Conservation (phyloP, 1,140 invertebrate species). For the Caerostris extrusa region DNA sequence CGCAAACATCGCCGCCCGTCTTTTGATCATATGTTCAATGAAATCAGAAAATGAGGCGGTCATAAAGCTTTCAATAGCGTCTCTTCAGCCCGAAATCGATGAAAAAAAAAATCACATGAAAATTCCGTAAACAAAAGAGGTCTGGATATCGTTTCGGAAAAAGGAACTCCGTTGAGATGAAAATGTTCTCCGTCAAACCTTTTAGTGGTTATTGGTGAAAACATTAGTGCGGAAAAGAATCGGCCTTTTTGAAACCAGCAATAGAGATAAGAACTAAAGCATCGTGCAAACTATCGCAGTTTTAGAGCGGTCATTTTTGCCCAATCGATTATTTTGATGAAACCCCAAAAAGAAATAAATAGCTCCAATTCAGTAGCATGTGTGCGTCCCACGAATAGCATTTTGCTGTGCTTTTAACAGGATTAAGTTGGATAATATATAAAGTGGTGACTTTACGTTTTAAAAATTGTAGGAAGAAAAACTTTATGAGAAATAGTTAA, state of each 20-base stretch:
- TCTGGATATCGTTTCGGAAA: neutral
- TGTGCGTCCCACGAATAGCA: neutral
- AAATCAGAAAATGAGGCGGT: slow-evolving; percentile 5
- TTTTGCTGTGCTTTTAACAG: neutral
- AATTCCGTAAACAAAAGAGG: neutral
- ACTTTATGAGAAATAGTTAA: neutral
- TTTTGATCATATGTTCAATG: neutral
- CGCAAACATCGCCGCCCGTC: neutral
- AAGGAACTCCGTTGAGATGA: too few species aligned
- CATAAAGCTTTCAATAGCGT: neutral
- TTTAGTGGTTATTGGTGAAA: slow-evolving; percentile 23
- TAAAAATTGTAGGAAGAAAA: neutral
- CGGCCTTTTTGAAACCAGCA: neutral
- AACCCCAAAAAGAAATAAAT: neutral
- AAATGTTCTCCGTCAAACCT: slow-evolving; percentile 15
- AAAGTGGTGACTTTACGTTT: neutral
- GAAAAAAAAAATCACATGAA: neutral
- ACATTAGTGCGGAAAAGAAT: neutral
- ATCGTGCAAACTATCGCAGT: neutral
- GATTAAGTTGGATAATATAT: neutral
- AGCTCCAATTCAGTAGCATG: neutral
- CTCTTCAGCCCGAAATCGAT: neutral
- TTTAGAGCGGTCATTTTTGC: neutral
- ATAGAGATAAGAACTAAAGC: neutral
- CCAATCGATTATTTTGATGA: neutral